Base-by-base conservation (phyloP, 2,113 vertebrate species). In the Paramormyrops kingsleyae region DNA sequence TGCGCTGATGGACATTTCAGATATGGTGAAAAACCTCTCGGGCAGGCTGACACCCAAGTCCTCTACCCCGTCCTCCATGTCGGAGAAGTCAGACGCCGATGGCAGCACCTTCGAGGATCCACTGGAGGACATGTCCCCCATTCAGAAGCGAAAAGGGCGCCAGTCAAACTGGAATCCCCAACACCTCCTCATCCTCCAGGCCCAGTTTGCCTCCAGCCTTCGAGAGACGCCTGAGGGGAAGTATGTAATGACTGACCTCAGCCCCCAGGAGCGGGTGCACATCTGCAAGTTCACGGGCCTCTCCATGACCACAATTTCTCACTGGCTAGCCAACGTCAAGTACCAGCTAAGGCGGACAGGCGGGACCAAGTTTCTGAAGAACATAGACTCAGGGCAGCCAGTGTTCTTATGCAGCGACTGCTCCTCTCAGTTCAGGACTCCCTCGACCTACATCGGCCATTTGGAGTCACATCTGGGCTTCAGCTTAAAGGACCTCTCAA, bases 361-460 rank as follows among this genome's bases (percentile, higher is more conserved):
- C 92, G 97, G 97, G 92, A 97, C 97, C 56, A 97, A 97, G 87
- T 97, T 97, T 96, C 95, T 97, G 92, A 97, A 97, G 96, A 97
- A 97, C 94, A 95, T 97, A 89, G 97, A 97, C 94, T 97, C 97
- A 53, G 97, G 97, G 77, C 97, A 97, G 93, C 97, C 97, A 90
- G 97, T 97, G 93, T 97, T 97, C 94, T 97, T 97, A 94, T 97
- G 97, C 95, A 97, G 96, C 94, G 97, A 97, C 95, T 97, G 97
- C 96, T 97, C 97, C 96, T 97, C 97, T 95, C 97, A 97, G 92
- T 97, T 97, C 95, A 96, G 97, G 95, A 97, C 97, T 96, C 96
- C 97, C 91, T 96, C 96, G 91, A 96, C 96, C 0, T 97, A 97
- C 88, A 95, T 97, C 92, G 95, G 92, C 93, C 97, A 97, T 92